Conservation (phyloP, 2,888 invertebrate species). For the Drosophila cracens region DNA sequence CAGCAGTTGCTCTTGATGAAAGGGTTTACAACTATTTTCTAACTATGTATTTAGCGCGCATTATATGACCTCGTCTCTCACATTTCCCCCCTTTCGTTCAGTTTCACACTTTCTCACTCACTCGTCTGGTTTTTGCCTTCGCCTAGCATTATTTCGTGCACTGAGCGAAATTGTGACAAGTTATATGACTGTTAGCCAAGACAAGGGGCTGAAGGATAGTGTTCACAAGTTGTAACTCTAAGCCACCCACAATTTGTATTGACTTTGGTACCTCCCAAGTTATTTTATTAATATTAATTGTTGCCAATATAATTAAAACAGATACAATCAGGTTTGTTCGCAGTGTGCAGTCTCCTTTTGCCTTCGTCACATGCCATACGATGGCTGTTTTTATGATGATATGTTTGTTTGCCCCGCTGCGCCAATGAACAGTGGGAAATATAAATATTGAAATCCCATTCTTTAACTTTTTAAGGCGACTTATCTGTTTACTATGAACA, state of each 20-base stretch:
- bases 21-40: slow-evolving; percentile 80
- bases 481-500: background rate
- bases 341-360: slow-evolving; percentile 38
- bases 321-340: background rate
- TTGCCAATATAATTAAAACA: background rate
- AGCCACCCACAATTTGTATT: background rate
- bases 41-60: slow-evolving; percentile 80
- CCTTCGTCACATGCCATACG: slow-evolving; percentile 38
- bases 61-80: slow-evolving; percentile 54
- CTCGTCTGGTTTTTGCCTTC: background rate
- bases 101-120: background rate
- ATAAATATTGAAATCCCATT: background rate
- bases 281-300: background rate
- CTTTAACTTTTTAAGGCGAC: background rate
- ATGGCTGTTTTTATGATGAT: slow-evolving; percentile 48
- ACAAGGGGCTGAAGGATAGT: background rate
- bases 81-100: background rate
- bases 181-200: background rate
- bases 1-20: slow-evolving; percentile 68
- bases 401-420: slow-evolving; percentile 51
- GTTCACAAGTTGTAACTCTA: background rate
- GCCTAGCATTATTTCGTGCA: slow-evolving; percentile 15
- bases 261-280: background rate
- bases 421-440: slow-evolving; percentile 43
- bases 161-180: slow-evolving; percentile 16